A percentile compares a stretch with the other conserved stretches of the same genome.
Evolutionary conservation across 2,797 vertebrate genomes (phyloP).

Genomic region (Masticophis lateralis): DNA sequence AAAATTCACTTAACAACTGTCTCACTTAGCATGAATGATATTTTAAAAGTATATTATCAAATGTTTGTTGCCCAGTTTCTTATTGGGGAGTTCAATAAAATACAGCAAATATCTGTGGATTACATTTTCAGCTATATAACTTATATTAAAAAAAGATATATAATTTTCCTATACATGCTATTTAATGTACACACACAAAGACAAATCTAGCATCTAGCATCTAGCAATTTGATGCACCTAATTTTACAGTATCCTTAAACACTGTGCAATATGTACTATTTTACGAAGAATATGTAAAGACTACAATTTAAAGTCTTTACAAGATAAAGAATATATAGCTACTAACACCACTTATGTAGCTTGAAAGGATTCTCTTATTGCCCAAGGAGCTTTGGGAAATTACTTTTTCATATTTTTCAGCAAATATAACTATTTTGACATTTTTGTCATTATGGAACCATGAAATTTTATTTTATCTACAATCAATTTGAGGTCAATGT

Average conservation of each 20-base stretch:
- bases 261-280: not conserved
- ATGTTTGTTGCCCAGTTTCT: not conserved
- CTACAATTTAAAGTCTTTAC: not conserved
- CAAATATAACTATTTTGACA: slow-evolving; percentile 42
- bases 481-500: slow-evolving; percentile 37
- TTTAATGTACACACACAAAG: not conserved
- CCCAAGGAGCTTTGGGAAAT: slow-evolving; percentile 7
- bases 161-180: not conserved
- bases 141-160: slow-evolving; percentile 12
- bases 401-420: slow-evolving; percentile 15
- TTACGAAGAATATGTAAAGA: slow-evolving; percentile 7
- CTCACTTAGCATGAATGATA: not conserved
- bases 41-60: not conserved
- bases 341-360: slow-evolving; percentile 14
- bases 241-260: not conserved
- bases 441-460: slow-evolving; percentile 26
- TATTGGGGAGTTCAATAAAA: not conserved
- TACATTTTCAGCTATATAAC: not conserved
- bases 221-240: slow-evolving; percentile 5
- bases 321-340: not conserved
- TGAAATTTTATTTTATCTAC: slow-evolving; percentile 47
- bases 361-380: slow-evolving; percentile 33
- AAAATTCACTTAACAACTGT: not conserved
- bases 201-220: not conserved
- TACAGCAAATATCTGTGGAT: not conserved